Conservation (phyloP, 2,797 vertebrate genomes). For the Crenichthys baileyi region DNA sequence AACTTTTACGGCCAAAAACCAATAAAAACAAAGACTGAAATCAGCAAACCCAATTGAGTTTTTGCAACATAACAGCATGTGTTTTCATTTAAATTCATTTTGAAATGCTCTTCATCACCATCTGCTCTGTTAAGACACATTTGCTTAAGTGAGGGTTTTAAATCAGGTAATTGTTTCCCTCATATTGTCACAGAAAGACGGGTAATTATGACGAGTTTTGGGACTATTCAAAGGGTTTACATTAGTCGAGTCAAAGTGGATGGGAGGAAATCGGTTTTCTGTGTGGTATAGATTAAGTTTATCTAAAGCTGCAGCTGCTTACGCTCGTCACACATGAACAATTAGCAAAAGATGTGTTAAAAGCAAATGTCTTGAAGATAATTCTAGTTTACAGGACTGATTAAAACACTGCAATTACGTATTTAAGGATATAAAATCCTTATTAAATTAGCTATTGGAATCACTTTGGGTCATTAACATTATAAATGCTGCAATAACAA, state of each 20-base stretch:
- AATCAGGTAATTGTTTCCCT: slow-evolving; percentile 40
- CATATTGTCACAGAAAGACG: slow-evolving; percentile 25
- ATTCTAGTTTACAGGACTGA: slow-evolving; percentile 1
- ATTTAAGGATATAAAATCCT: neutral
- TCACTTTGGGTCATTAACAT: neutral
- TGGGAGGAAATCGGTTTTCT: slow-evolving; percentile 23
- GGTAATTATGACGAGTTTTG: slow-evolving; percentile 17
- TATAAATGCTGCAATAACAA: neutral
- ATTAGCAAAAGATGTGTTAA: slow-evolving; percentile 8
- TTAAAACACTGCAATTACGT: neutral
- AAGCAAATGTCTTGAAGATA: neutral
- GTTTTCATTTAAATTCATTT: slow-evolving; percentile 52
- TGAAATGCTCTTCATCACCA: slow-evolving; percentile 30
- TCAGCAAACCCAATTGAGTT: slow-evolving; percentile 37
- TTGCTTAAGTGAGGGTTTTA: slow-evolving; percentile 55
- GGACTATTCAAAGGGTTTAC: slow-evolving; percentile 6
- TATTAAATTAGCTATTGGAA: neutral
- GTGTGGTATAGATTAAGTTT: slow-evolving; percentile 10
- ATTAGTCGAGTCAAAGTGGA: slow-evolving; percentile 22
- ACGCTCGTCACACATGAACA: slow-evolving; percentile 1
- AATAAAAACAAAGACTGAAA: too few relatives aligned
- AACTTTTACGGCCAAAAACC: too few relatives aligned
- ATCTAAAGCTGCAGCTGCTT: slow-evolving; percentile 16
- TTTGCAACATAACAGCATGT: slow-evolving; percentile 21
- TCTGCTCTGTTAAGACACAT: slow-evolving; percentile 47